phyloP scores from a whole-genome alignment of 2,888 invertebrate species.

The Lucinisca nassula region DNA sequence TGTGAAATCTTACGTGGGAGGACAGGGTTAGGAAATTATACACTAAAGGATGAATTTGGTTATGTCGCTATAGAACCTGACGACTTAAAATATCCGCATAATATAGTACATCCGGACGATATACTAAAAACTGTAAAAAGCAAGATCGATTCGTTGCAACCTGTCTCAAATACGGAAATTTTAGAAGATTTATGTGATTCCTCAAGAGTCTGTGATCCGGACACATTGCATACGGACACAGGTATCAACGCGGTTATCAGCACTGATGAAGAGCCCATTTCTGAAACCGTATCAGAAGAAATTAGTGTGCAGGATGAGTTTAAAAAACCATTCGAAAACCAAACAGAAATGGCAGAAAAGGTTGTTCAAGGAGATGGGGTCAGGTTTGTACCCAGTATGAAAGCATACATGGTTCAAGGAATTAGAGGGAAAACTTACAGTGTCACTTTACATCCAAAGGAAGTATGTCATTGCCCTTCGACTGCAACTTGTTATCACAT shows the following conservation, averaged over 20 bases:
- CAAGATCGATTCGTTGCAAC: background rate
- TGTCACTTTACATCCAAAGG: slow-evolving; percentile 44
- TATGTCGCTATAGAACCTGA: background rate
- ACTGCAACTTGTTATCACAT: slow-evolving; percentile 41
- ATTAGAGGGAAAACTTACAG: slow-evolving; percentile 19
- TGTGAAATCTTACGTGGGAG: background rate
- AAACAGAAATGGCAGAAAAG: slow-evolving; percentile 3
- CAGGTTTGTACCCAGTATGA: slow-evolving; percentile 15
- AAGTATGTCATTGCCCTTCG: slow-evolving; percentile 33
- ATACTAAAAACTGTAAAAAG: background rate
- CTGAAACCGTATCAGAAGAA: background rate
- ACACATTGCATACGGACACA: background rate
- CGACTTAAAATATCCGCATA: slow-evolving; percentile 1
- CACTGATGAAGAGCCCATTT: background rate
- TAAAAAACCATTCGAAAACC: background rate
- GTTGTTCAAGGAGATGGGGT: slow-evolving; percentile 12
- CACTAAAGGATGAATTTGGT: background rate
- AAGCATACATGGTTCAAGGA: slow-evolving; percentile 43
- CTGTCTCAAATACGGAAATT: background rate
- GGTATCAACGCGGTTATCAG: background rate
- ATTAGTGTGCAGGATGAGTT: background rate
- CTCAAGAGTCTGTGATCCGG: background rate
- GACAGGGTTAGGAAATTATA: slow-evolving; percentile 2
- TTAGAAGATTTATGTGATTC: background rate
- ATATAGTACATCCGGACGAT: slow-evolving; percentile 1